Evolutionary conservation across 2,797 vertebrate species (phyloP).

Genomic region (Peromyscus melanophrys): DNA sequence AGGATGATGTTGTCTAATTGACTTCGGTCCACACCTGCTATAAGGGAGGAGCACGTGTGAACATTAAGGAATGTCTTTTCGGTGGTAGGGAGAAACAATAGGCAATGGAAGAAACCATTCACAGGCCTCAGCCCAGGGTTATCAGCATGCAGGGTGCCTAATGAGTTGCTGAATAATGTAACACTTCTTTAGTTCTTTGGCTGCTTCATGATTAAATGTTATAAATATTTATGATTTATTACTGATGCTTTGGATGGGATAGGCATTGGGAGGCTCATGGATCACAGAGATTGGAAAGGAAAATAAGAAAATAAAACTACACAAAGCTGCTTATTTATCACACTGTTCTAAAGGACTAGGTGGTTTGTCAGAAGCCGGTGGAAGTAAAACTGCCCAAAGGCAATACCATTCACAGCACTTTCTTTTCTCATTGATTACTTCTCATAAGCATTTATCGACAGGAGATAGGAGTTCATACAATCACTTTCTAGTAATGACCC

Average conservation of each 20-base stretch:
- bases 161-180: slow-evolving; percentile 77
- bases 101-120: background rate
- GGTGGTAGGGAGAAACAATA: background rate
- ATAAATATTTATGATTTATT: slow-evolving; percentile 88
- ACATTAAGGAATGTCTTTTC: background rate
- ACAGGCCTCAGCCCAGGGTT: slow-evolving; percentile 27
- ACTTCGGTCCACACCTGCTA: slow-evolving; percentile 52
- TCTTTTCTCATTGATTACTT: slow-evolving; percentile 59
- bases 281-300: slow-evolving; percentile 78
- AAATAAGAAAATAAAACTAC: slow-evolving; percentile 84
- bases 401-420: slow-evolving; percentile 37
- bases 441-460: slow-evolving; percentile 40
- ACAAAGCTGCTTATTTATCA: slow-evolving; percentile 75
- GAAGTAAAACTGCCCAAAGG: background rate
- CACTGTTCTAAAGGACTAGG: background rate
- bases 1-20: slow-evolving; percentile 56
- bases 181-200: slow-evolving; percentile 72
- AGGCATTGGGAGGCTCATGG: slow-evolving; percentile 81
- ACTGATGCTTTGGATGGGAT: slow-evolving; percentile 79
- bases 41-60: background rate
- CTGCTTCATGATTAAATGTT: slow-evolving; percentile 85
- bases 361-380: slow-evolving; percentile 50
- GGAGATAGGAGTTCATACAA: background rate
- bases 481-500: slow-evolving; percentile 3
- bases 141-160: slow-evolving; percentile 68